Evolutionary conservation across 1,140 invertebrate genomes (phyloP).

Genomic region (Heliconius congener): DNA sequence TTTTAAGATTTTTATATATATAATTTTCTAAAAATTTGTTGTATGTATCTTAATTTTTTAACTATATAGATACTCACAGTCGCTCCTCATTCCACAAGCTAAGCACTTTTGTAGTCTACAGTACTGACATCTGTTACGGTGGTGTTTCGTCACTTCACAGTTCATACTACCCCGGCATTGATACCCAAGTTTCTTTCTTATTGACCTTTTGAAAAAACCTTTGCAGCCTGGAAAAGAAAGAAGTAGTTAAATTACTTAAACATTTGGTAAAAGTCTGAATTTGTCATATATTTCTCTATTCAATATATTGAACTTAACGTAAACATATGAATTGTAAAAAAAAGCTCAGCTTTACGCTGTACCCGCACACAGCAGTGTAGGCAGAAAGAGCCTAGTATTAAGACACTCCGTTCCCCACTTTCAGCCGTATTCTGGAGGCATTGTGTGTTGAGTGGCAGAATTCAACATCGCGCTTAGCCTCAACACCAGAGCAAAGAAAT

Average conservation of each 20-base stretch:
- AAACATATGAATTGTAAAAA: too few relatives aligned
- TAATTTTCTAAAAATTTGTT: too few relatives aligned
- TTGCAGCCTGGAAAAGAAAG: slow-evolving; percentile 85
- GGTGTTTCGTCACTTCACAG: slow-evolving; percentile 98
- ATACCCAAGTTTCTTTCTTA: slow-evolving; percentile 97
- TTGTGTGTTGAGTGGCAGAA: too few relatives aligned
- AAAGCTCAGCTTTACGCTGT: too few relatives aligned
- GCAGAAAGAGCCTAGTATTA: too few relatives aligned
- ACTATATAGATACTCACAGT: slow-evolving; percentile 89
- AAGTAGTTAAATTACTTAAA: neutral
- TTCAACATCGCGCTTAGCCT: too few relatives aligned
- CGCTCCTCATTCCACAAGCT: slow-evolving; percentile 97
- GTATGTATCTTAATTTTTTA: neutral
- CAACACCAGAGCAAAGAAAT: too few relatives aligned
- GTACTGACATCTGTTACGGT: slow-evolving; percentile 98
- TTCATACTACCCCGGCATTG: slow-evolving; percentile 96
- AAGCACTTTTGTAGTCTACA: slow-evolving; percentile 98
- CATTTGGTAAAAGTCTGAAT: neutral
- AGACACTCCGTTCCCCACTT: too few relatives aligned
- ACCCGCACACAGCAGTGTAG: too few relatives aligned
- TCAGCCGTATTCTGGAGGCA: too few relatives aligned
- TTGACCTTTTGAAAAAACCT: slow-evolving; percentile 95
- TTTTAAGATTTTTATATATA: neutral
- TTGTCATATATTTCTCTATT: neutral
- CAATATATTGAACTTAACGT: neutral